phyloP scores from a whole-genome alignment of 2,113 vertebrate species.

The Calyptomena viridis region DNA sequence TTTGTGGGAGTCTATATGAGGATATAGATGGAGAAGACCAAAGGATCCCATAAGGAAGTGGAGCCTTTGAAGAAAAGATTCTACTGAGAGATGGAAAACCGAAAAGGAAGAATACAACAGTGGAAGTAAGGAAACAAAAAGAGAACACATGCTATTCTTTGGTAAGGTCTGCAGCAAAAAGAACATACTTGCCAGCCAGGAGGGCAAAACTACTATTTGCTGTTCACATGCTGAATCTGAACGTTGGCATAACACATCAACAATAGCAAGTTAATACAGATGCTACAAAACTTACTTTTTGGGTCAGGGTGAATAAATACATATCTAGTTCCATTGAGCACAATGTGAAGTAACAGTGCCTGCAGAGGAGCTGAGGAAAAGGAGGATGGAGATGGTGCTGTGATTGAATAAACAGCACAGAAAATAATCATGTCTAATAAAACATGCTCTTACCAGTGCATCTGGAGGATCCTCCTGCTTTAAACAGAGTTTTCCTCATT shows the following conservation, averaged over 20 bases:
- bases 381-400: not conserved
- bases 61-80: not conserved
- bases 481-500: constrained; percentile 1
- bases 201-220: not conserved
- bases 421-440: constrained; percentile 31
- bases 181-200: not conserved
- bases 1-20: not conserved
- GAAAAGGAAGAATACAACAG: not conserved
- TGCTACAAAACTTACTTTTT: not conserved
- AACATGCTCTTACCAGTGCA: constrained; percentile 3
- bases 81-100: not conserved
- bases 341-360: not conserved
- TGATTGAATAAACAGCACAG: constrained; percentile 22
- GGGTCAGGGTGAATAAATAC: not conserved
- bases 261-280: not conserved
- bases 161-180: not conserved
- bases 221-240: not conserved
- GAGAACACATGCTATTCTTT: not conserved
- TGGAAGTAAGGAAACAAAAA: not conserved
- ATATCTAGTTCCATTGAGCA: not conserved
- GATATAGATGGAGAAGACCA: not conserved
- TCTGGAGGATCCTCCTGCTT: constrained; percentile 18
- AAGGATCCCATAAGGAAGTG: not conserved
- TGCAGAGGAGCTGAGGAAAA: not conserved
- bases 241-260: not conserved